Base-by-base conservation (phyloP, 1,140 invertebrate genomes). In the Pomacea maculata region DNA sequence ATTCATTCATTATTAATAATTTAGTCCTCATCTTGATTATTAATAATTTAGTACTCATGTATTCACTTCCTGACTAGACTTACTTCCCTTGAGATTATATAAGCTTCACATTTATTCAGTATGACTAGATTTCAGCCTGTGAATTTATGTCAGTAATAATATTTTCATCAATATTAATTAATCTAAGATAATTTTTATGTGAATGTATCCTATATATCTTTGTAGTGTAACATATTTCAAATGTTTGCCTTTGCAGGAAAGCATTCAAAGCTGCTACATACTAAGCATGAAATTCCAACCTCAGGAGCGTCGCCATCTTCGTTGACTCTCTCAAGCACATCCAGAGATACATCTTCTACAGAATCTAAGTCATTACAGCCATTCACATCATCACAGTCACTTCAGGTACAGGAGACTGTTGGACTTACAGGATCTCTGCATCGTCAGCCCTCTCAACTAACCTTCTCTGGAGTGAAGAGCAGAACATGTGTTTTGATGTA, bases 361-460 rank as follows among this genome's bases (percentile, higher is more conserved):
- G 54, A 10, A 54, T 45, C 17, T 19, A 8, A 74, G 45, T 14
- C 45, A 54, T 52, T 17, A n/a, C 75, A 34, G 54, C 52, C 15
- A 14, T 54, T 12, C 45, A 21, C 67, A 70, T 78, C 77, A 70
- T 52, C 67, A 67, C 52, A 34, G 45, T 34, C 52, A 54, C 34
- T 68, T 67, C 67, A 78, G 70, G 65, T 25, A 8, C 64, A 78
- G n/a, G 54, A 70, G 68, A 54, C 65, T 6, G 34, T 54, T 4
- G 21, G 52, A 14, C 15, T 9, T 7, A 34, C 54, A 17, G 34
- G 15, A 25, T n/a, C 65, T 34, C 77, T 78, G 45, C 65, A 78
- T 21, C 77, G 77, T 11, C 77, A 78, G 54, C 17, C 57, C 12
- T 78, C 77, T 15, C 77, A 78, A 65, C 77, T 78, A 5, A 78